Evolutionary conservation across 2,797 vertebrate species (phyloP).

Genomic region (Anomalospiza imberbis): DNA sequence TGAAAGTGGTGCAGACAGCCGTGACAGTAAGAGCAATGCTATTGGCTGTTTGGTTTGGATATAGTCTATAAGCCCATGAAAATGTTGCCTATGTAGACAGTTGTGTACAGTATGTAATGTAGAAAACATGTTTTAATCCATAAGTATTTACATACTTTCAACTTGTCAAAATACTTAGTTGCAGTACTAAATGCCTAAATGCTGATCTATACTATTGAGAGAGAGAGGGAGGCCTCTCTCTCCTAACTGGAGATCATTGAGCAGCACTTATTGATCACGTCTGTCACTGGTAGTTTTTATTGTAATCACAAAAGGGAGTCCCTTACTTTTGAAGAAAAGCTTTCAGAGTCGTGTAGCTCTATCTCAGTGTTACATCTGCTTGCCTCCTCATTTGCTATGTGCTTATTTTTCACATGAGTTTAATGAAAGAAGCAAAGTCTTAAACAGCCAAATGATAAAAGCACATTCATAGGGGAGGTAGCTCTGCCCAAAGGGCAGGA

Average conservation of each 20-base stretch:
- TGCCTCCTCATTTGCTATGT: background rate
- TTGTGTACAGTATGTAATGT: background rate
- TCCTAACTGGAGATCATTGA: background rate
- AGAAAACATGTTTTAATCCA: background rate
- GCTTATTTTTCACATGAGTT: background rate
- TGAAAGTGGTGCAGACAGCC: background rate
- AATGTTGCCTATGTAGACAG: background rate
- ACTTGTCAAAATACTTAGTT: background rate
- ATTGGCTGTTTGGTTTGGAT: background rate
- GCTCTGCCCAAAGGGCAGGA: background rate
- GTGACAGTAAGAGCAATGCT: background rate
- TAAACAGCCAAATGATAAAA: background rate
- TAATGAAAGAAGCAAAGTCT: background rate
- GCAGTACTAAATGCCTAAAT: background rate
- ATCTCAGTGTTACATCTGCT: background rate
- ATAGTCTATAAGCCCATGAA: background rate
- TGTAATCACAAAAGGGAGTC: background rate
- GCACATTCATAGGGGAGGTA: background rate
- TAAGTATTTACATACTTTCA: background rate
- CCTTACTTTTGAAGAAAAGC: background rate
- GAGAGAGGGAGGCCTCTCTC: background rate
- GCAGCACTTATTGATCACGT: background rate
- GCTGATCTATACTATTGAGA: background rate
- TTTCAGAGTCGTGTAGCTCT: background rate
- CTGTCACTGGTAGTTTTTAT: background rate